Evolutionary conservation across 2,113 vertebrate genomes (phyloP).

Genomic region (Myiagra hebetior): DNA sequence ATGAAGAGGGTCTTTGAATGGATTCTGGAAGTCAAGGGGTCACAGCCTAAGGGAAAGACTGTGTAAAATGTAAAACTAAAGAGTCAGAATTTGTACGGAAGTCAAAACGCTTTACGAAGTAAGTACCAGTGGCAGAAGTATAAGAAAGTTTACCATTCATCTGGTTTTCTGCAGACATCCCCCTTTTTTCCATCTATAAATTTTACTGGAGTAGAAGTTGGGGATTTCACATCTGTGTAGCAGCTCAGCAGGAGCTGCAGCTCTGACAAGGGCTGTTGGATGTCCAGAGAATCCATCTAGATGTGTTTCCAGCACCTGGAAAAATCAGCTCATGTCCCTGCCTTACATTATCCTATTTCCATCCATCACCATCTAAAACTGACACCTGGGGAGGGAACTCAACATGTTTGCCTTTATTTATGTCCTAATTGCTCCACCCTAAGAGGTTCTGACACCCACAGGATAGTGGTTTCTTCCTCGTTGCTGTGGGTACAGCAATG

Average conservation of each 20-base stretch:
- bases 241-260: conserved; percentile 8
- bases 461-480: background rate
- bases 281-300: background rate
- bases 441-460: background rate
- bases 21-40: background rate
- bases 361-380: background rate
- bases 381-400: background rate
- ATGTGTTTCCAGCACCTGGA: background rate
- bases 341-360: background rate
- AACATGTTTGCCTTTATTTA: background rate
- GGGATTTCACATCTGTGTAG: conserved; percentile 18
- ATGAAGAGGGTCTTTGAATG: background rate
- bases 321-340: background rate
- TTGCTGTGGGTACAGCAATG: background rate
- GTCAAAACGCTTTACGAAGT: conserved; percentile 11
- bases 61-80: background rate
- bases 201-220: background rate
- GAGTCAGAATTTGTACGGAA: background rate
- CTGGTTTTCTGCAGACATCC: background rate
- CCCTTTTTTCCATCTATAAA: conserved; percentile 23
- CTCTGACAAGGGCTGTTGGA: background rate
- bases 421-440: background rate
- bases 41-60: background rate
- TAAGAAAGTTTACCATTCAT: background rate
- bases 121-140: background rate